A percentile compares a stretch with the other conserved stretches of the same genome.
These are phyloP conservation scores for Perodicticus potto DNA, from an alignment of 2,797 vertebrate species.

Conservation along the genomic window DNA sequence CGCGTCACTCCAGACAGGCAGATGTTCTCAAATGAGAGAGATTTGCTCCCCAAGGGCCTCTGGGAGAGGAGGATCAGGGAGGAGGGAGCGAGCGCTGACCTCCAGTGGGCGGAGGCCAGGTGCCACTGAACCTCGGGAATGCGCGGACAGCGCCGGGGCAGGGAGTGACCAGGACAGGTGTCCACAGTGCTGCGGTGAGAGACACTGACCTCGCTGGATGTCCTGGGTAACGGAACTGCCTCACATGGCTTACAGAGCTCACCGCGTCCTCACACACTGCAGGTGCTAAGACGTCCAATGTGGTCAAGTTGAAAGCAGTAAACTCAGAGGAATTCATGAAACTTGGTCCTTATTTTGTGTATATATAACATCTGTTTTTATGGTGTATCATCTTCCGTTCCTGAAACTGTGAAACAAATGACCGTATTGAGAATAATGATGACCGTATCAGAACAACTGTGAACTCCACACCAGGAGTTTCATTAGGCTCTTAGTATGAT, in stretches of 20 bases:
- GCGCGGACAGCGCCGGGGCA: background rate
- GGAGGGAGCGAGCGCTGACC: background rate
- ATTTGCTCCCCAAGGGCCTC: background rate
- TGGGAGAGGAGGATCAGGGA: background rate
- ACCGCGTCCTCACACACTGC: background rate
- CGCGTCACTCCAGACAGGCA: background rate
- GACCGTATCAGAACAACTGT: background rate
- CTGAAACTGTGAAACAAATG: constrained; percentile 12
- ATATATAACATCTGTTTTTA: background rate
- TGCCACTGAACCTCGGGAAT: no score
- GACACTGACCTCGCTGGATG: background rate
- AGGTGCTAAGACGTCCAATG: background rate
- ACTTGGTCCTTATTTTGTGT: background rate
- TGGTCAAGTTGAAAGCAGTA: background rate
- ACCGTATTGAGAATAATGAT: background rate
- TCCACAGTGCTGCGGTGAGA: background rate
- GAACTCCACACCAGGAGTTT: background rate
- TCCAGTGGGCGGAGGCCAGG: background rate
- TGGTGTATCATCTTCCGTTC: background rate
- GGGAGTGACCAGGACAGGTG: background rate
- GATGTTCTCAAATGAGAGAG: background rate
- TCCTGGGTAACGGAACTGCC: background rate
- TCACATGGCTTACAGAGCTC: background rate
- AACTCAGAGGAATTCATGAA: background rate
- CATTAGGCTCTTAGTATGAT: background rate